These are phyloP conservation scores for Dasyurus viverrinus DNA, from an alignment of 2,113 vertebrate genomes.

Conservation along the genomic window DNA sequence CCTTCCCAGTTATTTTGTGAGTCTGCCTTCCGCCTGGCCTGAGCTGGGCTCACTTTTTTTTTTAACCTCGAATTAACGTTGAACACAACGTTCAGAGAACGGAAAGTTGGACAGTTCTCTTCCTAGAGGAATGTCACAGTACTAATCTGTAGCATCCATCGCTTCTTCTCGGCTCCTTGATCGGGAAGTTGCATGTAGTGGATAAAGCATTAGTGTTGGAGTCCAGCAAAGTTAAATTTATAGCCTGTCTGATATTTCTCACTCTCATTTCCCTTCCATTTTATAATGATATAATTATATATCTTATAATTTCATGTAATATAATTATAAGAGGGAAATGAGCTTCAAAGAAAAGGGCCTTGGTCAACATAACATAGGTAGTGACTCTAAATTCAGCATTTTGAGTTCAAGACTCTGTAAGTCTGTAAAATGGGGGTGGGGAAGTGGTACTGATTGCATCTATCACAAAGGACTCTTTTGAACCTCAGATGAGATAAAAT, in stretches of 20 bases:
- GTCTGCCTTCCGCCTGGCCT: background rate
- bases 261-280: background rate
- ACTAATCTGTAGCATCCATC: background rate
- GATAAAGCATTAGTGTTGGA: background rate
- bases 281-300: background rate
- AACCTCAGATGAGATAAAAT: background rate
- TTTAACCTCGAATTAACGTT: background rate
- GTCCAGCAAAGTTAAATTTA: background rate
- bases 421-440: background rate
- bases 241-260: background rate
- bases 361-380: background rate
- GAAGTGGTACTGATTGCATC: background rate
- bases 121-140: background rate
- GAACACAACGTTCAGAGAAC: background rate
- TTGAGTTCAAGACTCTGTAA: background rate
- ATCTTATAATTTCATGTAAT: too few species aligned
- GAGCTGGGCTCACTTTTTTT: background rate
- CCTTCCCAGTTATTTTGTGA: background rate
- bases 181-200: background rate
- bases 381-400: background rate
- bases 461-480: background rate
- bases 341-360: background rate
- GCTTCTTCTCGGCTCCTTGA: background rate
- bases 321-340: background rate
- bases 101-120: background rate